Evolutionary conservation across 2,888 invertebrate genomes (phyloP).

Genomic region (Eumacrocentrus americanus): DNA sequence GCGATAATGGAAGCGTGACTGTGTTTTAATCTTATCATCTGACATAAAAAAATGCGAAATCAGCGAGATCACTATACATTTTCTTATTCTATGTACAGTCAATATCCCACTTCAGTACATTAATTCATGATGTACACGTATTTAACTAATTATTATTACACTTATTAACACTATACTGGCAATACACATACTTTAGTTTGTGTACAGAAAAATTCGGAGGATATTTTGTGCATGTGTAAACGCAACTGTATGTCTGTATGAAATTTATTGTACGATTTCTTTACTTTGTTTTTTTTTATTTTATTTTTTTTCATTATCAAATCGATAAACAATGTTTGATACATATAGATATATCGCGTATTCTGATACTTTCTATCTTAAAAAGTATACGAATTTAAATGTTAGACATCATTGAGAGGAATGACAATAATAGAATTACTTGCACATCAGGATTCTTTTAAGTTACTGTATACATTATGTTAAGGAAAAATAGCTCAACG

Average conservation of each 20-base stretch:
- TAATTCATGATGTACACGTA: not conserved
- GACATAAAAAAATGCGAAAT: no score
- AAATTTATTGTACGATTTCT: constrained; percentile 1
- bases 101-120: not conserved
- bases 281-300: constrained; percentile 11
- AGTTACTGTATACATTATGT: no score
- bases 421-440: no score
- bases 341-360: not conserved
- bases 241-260: not conserved
- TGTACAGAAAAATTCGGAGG: not conserved
- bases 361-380: constrained; percentile 1
- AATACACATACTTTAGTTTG: not conserved
- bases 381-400: not conserved
- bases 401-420: not conserved
- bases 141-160: not conserved
- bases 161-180: not conserved
- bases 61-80: no score
- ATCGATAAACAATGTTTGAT: constrained; percentile 10
- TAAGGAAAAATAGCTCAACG: no score
- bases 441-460: no score
- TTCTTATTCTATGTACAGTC: not conserved
- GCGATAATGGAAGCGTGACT: no score
- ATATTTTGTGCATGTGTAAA: not conserved
- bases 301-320: constrained; percentile 14
- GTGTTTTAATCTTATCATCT: no score